phyloP scores from a whole-genome alignment of 2,888 invertebrate genomes.

The Drosophila phalerata region DNA sequence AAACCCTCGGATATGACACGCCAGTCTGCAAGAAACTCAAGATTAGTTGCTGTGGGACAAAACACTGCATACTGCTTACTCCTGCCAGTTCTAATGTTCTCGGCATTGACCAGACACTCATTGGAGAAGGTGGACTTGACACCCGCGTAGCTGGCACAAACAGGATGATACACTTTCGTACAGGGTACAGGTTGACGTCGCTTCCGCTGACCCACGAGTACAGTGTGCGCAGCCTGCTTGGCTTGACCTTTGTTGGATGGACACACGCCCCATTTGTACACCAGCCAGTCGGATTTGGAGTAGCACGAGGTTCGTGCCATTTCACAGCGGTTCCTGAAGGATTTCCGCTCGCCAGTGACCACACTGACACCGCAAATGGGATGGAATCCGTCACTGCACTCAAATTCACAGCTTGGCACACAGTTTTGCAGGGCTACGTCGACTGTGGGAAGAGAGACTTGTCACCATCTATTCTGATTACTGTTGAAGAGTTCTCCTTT shows the following conservation, averaged over 20 bases:
- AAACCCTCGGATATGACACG: conserved; percentile 71
- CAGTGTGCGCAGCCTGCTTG: conserved; percentile 25
- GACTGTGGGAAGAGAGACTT: conserved; percentile 20
- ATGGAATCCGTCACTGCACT: conserved; percentile 43
- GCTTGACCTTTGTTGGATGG: conserved; percentile 15
- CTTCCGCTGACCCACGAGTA: conserved; percentile 41
- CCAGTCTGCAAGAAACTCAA: conserved; percentile 64
- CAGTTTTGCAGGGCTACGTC: conserved; percentile 59
- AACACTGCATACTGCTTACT: conserved; percentile 44
- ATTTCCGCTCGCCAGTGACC: conserved; percentile 42
- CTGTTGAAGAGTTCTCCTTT: background rate
- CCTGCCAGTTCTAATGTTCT: conserved; percentile 72
- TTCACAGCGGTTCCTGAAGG: conserved; percentile 72
- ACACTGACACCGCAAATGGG: conserved; percentile 69
- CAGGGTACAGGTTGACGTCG: conserved; percentile 67
- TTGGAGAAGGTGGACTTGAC: conserved; percentile 81
- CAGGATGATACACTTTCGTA: conserved; percentile 72
- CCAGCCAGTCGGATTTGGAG: conserved; percentile 57
- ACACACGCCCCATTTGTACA: conserved; percentile 57
- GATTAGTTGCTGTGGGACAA: background rate
- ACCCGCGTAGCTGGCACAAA: conserved; percentile 76
- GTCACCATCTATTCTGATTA: background rate
- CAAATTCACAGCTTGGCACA: conserved; percentile 64
- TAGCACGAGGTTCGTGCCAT: conserved; percentile 64
- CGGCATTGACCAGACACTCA: conserved; percentile 79